phyloP scores from a whole-genome alignment of 2,113 vertebrate species.

The Hippoglossus stenolepis region DNA sequence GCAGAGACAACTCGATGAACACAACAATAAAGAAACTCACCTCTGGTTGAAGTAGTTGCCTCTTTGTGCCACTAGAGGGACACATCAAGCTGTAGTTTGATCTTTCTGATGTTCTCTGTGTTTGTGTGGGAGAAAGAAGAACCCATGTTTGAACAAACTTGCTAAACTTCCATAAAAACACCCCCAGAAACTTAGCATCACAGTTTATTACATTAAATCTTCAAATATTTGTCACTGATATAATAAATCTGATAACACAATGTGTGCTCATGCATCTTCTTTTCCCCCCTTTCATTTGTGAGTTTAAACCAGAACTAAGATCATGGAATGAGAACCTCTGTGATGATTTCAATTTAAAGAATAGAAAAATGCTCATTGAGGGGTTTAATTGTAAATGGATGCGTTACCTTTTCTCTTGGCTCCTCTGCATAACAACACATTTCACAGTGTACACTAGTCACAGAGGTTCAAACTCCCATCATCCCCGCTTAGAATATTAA shows the following conservation, averaged over 20 bases:
- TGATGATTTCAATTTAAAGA: too few relatives aligned
- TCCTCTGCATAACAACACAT: not conserved
- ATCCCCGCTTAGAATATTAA: conserved; percentile 22
- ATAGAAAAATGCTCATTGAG: not conserved
- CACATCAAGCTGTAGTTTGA: not conserved
- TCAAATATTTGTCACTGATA: too few relatives aligned
- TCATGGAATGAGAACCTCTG: too few relatives aligned
- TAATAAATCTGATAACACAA: too few relatives aligned
- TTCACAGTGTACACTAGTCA: not conserved
- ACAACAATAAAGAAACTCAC: not conserved
- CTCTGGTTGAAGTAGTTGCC: not conserved
- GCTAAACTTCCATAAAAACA: too few relatives aligned
- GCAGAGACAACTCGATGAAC: not conserved
- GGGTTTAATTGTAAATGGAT: not conserved
- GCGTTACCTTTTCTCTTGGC: not conserved
- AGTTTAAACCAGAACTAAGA: too few relatives aligned
- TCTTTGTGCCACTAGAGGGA: conserved; percentile 65
- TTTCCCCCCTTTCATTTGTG: too few relatives aligned
- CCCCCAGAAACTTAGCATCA: too few relatives aligned
- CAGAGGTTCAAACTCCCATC: not conserved
- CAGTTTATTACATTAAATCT: too few relatives aligned
- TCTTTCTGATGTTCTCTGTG: not conserved
- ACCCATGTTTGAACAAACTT: not conserved
- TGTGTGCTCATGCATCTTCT: too few relatives aligned
- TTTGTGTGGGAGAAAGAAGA: not conserved